Evolutionary conservation across 2,113 vertebrate species (phyloP).

Genomic region (Solea senegalensis): DNA sequence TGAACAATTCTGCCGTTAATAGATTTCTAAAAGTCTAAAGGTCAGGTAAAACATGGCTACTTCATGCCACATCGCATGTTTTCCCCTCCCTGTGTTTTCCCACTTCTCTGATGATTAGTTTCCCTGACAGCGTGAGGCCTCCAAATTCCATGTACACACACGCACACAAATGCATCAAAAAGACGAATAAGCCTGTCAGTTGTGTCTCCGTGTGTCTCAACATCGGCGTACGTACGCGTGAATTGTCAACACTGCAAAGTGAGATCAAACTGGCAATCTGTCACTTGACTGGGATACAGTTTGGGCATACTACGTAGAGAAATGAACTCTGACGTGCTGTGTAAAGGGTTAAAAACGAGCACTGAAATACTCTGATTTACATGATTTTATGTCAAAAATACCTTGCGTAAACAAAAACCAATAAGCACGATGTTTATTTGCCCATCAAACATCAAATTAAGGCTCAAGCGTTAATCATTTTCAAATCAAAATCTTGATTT

Average conservation of each 20-base stretch:
- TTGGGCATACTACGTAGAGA: conserved; percentile 43
- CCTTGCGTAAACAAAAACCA: conserved; percentile 14
- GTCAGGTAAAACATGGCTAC: conserved; percentile 54
- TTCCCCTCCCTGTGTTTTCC: not conserved
- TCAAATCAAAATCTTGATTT: too few species aligned
- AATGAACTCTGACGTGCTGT: conserved; percentile 49
- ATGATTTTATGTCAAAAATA: conserved; percentile 6
- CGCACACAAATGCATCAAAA: conserved; percentile 40
- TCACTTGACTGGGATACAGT: conserved; percentile 53
- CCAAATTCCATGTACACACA: conserved; percentile 24
- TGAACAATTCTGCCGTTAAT: conserved; percentile 45
- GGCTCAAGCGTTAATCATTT: too few species aligned
- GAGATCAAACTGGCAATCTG: conserved; percentile 70
- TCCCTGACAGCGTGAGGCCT: conserved; percentile 46
- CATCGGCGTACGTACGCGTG: conserved; percentile 60
- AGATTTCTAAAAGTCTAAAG: conserved; percentile 48
- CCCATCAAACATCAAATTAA: not conserved
- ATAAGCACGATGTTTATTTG: conserved; percentile 5
- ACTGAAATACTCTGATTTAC: conserved; percentile 3
- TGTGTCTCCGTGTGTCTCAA: conserved; percentile 50
- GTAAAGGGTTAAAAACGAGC: not conserved
- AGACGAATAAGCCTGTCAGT: conserved; percentile 63
- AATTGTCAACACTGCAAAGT: conserved; percentile 70
- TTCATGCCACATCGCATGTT: conserved; percentile 26
- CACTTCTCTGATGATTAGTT: conserved; percentile 37